Percentiles rank a stretch among this genome's conserved stretches.
These are phyloP conservation scores for Procambarus clarkii DNA, from an alignment of 1,140 invertebrate species.

Conservation along the genomic window DNA sequence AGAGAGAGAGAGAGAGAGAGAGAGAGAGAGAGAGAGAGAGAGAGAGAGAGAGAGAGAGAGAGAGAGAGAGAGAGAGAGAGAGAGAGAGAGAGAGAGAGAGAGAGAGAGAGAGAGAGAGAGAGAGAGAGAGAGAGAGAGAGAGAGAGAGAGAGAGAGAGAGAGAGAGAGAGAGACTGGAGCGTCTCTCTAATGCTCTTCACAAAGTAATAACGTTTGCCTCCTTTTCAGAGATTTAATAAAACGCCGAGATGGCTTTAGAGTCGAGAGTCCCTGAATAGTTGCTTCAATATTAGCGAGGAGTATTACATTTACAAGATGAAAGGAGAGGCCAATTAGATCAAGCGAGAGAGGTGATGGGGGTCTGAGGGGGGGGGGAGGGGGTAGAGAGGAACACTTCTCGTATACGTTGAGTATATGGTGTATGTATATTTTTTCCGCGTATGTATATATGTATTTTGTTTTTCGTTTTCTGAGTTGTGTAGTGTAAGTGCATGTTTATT, in stretches of 20 bases:
- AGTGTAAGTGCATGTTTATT: no score
- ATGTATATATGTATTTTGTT: no score
- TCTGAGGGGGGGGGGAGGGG: no score
- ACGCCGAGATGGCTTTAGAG: not conserved
- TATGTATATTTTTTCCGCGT: no score
- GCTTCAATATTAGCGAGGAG: not conserved
- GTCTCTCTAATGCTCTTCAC: not conserved
- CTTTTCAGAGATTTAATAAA: constrained; percentile 5
- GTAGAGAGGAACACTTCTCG: no score
- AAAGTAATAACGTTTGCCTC: not conserved
- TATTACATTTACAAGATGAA: not conserved
- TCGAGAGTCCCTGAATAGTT: not conserved
- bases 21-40: not conserved
- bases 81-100: not conserved
- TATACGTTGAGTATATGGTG: no score
- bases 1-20: not conserved
- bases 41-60: not conserved
- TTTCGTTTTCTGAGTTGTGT: no score
- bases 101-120: not conserved
- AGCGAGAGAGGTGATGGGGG: not conserved
- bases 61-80: not conserved
- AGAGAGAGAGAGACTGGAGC: not conserved
- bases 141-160: not conserved
- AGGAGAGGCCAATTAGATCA: not conserved
- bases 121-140: not conserved